Evolutionary conservation across 2,797 vertebrate species (phyloP), one percentile per base, ranked within the genome.

Genomic region (Steatocranus sp.): DNA sequence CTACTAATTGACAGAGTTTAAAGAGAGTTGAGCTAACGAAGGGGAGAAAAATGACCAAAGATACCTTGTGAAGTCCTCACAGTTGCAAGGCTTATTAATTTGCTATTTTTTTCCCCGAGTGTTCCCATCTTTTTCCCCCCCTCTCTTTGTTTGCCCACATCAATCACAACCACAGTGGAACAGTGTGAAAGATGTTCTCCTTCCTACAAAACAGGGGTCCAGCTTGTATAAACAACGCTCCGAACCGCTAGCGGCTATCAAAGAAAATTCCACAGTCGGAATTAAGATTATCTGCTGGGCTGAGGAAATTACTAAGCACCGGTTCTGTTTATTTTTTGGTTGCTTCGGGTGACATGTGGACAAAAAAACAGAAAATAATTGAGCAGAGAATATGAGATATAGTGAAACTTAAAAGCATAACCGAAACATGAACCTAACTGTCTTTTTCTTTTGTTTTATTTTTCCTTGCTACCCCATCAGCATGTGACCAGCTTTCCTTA

Each of bases 401-500:
- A 23, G 15, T 58, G 30, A 56, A 20, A 76, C 75, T 10, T 27
- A 23, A 73, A 68, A 53, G 6, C 38, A 34, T 20, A 50, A 15
- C 50, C 3, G 3, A 50, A 63, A 81, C 11, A 43, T 61, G 17
- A 53, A 73, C 8, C 68, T 76, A 25, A 86, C 46, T 20, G 7
- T 15, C 25, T 34, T 46, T 36, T 27, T 70, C 0, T 36, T 38
- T 41, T 61, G 63, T 68, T 46, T 25, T 70, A 0, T 36, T 43
- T 41, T 14, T 18, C 7, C 17, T 77, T 32, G 14, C 48, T 75
- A 2, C 23, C 27, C 32, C 85, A 56, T 93, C 95, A 99, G 98
- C 98, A 92, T 99, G 98, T 50, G 98, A 99, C 92, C 99, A 99
- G 92, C 97, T 99, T 54, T 99, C 99, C 86, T 96, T 99, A 8